A percentile compares a stretch with the other conserved stretches of the same genome.
phyloP scores from a whole-genome alignment of 2,888 invertebrate species.

The Agonopterix alstromeriana region DNA sequence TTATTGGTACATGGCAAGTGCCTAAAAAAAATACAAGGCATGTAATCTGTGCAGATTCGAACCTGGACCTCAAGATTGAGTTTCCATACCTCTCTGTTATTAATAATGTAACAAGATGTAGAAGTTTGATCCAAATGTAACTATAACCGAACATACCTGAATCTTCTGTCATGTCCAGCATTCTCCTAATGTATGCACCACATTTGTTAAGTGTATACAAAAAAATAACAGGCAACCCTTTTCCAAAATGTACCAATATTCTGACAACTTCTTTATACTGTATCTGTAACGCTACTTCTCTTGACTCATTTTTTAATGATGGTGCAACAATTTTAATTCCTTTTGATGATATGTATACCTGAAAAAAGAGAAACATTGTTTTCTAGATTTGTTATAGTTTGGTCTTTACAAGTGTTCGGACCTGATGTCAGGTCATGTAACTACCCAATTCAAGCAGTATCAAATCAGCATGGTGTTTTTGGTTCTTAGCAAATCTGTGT shows the following conservation, averaged over 20 bases:
- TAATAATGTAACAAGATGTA: too few relatives aligned
- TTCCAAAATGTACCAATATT: constrained; percentile 86
- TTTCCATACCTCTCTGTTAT: background rate
- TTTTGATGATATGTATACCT: constrained; percentile 76
- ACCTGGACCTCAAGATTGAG: too few relatives aligned
- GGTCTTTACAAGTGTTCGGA: too few relatives aligned
- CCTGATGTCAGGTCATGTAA: too few relatives aligned
- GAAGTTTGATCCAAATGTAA: too few relatives aligned
- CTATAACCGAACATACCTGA: constrained; percentile 33
- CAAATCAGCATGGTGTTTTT: too few relatives aligned
- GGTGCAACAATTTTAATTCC: constrained; percentile 80
- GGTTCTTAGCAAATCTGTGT: too few relatives aligned
- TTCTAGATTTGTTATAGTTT: too few relatives aligned
- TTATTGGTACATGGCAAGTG: too few relatives aligned
- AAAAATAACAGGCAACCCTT: constrained; percentile 86
- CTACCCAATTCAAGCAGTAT: too few relatives aligned
- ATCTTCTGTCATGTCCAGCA: constrained; percentile 81
- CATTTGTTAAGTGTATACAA: constrained; percentile 83
- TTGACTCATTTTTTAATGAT: constrained; percentile 69
- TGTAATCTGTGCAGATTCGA: too few relatives aligned
- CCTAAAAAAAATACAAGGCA: too few relatives aligned
- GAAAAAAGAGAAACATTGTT: constrained; percentile 18
- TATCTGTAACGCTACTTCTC: constrained; percentile 80
- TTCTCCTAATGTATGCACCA: constrained; percentile 81
- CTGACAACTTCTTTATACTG: constrained; percentile 83